Base-by-base conservation (phyloP, 2,797 vertebrate species). In the Kryptolebias ocellatus region DNA sequence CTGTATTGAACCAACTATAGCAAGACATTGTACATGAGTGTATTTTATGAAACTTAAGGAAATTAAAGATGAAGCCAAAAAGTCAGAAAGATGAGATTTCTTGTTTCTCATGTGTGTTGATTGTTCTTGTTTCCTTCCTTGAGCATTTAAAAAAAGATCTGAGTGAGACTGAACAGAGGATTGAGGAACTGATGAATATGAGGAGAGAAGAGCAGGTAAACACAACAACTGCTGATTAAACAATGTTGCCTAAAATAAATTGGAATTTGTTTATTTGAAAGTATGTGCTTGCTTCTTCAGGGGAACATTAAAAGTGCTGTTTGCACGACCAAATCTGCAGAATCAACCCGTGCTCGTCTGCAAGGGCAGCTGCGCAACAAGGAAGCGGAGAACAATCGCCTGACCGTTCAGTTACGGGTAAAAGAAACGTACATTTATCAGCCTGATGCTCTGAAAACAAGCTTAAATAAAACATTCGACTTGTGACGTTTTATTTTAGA, bases 381-480 rank as follows among this genome's bases (percentile, higher is more conserved):
- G 79, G 95, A 96, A 72, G 88, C 76, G 0, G 94, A 97, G 69
- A 98, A 96, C 76, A 61, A 87, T 67, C 92, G 94, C 34, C 80
- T 97, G 85, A 94, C 89, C 75, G 78, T 87, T 24, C 92, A 96
- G 60, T 89, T 96, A 52, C 93, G 92, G 95, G 97, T 98, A 87
- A 39, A 63, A 34, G 34, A 31, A 31, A 39, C 14, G 61, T 5
- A 5, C 10, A 39, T 63, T 24, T 14, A 29, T 66, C 29, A 50
- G 12, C 18, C 3, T 0, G 7, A 4, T 37, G 1, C 17, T 29
- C 50, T 45, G 10, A 2, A 10, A 2, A 52, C 16, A 63, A 10
- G 0, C 28, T 62, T 61, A 45, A n/a, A 55, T 50, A 14, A 20
- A 9, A 37, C 44, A n/a, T 49, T 4, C n/a, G 1, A 27, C 15